Base-by-base conservation (phyloP, 2,113 vertebrate genomes). In the Hystrix cristata region DNA sequence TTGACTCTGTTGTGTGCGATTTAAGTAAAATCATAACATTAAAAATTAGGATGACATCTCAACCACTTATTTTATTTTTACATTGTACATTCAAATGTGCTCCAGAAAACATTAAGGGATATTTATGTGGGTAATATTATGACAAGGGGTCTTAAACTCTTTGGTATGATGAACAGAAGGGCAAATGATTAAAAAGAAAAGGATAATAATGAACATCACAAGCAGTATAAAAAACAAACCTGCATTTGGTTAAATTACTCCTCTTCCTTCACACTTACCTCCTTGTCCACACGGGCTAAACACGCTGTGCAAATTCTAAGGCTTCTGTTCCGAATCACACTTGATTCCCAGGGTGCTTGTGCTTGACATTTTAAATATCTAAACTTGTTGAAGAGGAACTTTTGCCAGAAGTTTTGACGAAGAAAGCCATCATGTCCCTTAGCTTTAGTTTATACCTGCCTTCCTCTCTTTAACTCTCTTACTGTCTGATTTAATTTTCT, bases 21-120 rank as follows among this genome's bases (percentile, higher is more conserved):
- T 76, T 74, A 72, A 60, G 16, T 55, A 89, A 96, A 87, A 90
- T 91, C 29, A 21, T 23, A 76, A 92, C 38, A 53, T 57, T 9
- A 81, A 91, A 96, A 85, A n/a, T 72, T 93, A 65, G 91, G 91
- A 82, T 60, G 25, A 7, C 6, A 57, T 53, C 11, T 69, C 5
- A 89, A 1, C 3, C 3, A 79, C 64, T 5, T 85, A n/a, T 94
- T 97, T 95, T 64, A 81, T 60, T 83, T 94, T 94, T 43, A 21
- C 86, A 51, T 27, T 43, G 0, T 51, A 3, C 29, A 27, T 29
- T 64, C 31, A 71, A 81, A 86, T 91, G 1, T 81, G 10, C 2
- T 21, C 1, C 19, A 65, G 7, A 12, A 96, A 83, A 90, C 19
- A 8, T 87, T 10, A 86, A 74, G 38, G 1, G 27, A 64, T 53